phyloP scores from a whole-genome alignment of 2,113 vertebrate species.

The Microtus oregoni region DNA sequence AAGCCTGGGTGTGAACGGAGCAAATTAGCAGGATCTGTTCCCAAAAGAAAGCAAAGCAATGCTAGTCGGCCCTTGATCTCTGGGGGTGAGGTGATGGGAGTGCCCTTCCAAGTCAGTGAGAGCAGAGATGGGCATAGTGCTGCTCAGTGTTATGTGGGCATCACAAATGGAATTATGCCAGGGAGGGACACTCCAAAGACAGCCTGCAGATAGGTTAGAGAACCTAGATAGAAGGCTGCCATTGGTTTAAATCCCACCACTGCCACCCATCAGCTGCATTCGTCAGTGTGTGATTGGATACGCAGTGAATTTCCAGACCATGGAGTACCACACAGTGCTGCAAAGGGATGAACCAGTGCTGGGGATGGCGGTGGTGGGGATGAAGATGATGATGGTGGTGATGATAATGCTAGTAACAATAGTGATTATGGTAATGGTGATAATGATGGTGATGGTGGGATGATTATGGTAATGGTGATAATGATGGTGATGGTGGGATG shows the following conservation, averaged over 20 bases:
- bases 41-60: neutral
- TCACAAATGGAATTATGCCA: neutral
- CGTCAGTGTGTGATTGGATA: neutral
- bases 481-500: neutral
- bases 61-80: fast-evolving
- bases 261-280: neutral
- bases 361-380: too few relatives aligned
- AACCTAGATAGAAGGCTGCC: neutral
- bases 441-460: too few relatives aligned
- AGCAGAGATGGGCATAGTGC: neutral
- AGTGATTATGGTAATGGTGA: neutral
- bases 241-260: neutral
- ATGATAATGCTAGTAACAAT: too few relatives aligned
- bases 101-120: neutral
- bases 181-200: neutral
- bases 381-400: neutral
- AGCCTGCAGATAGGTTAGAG: neutral
- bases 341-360: neutral
- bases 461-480: neutral
- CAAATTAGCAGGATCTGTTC: neutral
- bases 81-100: neutral
- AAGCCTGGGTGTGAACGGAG: neutral
- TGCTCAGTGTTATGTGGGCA: too few relatives aligned
- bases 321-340: neutral
- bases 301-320: neutral